Conservation (phyloP, 2,888 invertebrate genomes). For the Didymodactylos carnosus region DNA sequence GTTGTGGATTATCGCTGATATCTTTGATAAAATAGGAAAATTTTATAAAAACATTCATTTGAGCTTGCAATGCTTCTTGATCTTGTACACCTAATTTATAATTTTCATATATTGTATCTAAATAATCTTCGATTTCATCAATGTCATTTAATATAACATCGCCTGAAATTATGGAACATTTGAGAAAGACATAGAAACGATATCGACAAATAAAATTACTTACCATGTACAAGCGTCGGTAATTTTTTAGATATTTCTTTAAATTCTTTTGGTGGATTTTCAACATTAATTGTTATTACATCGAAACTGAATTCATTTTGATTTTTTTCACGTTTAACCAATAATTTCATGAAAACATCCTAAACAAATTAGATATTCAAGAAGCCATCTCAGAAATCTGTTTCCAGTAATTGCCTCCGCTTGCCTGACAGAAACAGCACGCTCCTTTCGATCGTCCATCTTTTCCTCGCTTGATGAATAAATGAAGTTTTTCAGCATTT, state of each 20-base stretch:
- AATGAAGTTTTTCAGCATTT: background rate
- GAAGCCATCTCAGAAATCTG: no score
- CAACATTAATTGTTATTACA: conserved; percentile 37
- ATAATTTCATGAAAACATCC: conserved; percentile 39
- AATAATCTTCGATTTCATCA: conserved; percentile 12
- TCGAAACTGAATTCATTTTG: conserved; percentile 34
- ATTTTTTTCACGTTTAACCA: conserved; percentile 30
- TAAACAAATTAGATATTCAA: no score
- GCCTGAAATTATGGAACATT: no score
- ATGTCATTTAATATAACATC: conserved; percentile 8
- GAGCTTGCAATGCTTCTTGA: background rate
- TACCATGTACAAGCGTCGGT: conserved; percentile 30
- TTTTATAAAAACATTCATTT: conserved; percentile 9
- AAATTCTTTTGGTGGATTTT: conserved; percentile 37
- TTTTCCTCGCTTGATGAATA: conserved; percentile 3
- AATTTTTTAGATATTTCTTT: conserved; percentile 29
- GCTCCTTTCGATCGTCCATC: conserved; percentile 38
- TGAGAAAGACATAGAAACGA: no score
- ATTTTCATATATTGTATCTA: conserved; percentile 5
- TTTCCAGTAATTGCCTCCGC: no score
- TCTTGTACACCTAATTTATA: background rate
- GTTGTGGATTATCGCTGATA: background rate
- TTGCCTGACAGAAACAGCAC: conserved; percentile 40
- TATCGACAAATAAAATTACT: no score
- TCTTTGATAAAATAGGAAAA: conserved; percentile 14